A percentile compares a stretch with the other conserved stretches of the same genome.
Evolutionary conservation across 2,888 invertebrate species (phyloP).

Genomic region (Stramonita haemastoma): DNA sequence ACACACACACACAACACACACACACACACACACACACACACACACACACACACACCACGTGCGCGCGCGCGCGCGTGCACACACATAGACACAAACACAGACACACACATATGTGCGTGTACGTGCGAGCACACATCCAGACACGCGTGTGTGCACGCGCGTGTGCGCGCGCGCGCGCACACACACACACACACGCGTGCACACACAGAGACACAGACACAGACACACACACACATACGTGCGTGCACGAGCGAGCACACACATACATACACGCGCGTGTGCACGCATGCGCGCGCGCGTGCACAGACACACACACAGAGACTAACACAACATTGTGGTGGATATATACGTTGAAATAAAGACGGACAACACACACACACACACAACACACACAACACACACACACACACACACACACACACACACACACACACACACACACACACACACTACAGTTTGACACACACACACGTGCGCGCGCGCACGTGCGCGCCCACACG

Average conservation of each 20-base stretch:
- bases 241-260: background rate
- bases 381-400: background rate
- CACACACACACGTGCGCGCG: slow-evolving; percentile 7
- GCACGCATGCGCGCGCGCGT: background rate
- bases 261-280: background rate
- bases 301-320: background rate
- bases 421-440: background rate
- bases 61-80: too few relatives aligned
- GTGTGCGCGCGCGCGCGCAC: background rate
- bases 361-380: too few relatives aligned
- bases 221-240: background rate
- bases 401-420: background rate
- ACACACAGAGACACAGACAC: too few relatives aligned
- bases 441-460: background rate
- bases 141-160: background rate
- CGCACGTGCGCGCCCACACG: slow-evolving; percentile 3
- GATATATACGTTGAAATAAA: too few relatives aligned
- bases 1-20: slow-evolving; percentile 24
- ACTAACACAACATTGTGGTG: too few relatives aligned
- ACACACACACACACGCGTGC: background rate
- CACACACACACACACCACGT: slow-evolving; percentile 15
- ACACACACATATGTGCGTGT: too few relatives aligned
- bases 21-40: slow-evolving; percentile 27
- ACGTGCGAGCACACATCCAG: background rate
- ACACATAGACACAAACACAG: too few relatives aligned